These are phyloP conservation scores for Anarsia innoxiella DNA, from an alignment of 2,888 invertebrate genomes.

Conservation along the genomic window DNA sequence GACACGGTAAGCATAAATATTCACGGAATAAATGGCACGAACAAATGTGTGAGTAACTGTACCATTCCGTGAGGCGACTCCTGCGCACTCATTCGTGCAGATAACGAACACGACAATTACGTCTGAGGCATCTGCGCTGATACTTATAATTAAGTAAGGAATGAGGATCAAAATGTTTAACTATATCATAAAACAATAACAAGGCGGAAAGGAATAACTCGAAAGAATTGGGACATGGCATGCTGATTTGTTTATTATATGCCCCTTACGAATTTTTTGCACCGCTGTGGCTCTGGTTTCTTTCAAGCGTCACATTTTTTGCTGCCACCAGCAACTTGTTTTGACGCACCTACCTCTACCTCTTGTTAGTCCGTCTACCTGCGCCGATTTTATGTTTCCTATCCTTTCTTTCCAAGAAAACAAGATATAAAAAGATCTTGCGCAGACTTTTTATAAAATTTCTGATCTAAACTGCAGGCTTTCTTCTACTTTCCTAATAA, in stretches of 20 bases:
- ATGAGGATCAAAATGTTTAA: no score
- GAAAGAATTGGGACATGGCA: conserved; percentile 36
- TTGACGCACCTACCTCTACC: conserved; percentile 23
- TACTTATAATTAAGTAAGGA: neutral
- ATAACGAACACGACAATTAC: conserved; percentile 23
- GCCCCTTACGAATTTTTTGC: conserved; percentile 27
- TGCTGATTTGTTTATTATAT: conserved; percentile 37
- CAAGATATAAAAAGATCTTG: no score
- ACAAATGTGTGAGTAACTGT: conserved; percentile 63
- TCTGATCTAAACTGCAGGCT: no score
- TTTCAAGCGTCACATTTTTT: conserved; percentile 27
- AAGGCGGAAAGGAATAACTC: conserved; percentile 26
- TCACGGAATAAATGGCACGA: conserved; percentile 62
- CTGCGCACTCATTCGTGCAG: conserved; percentile 40
- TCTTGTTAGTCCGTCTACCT: conserved; percentile 8
- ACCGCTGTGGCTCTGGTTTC: conserved; percentile 29
- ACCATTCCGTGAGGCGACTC: conserved; percentile 46
- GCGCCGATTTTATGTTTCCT: neutral
- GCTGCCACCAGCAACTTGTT: conserved; percentile 21
- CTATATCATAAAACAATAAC: conserved; percentile 12
- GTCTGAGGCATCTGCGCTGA: neutral
- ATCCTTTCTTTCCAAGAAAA: no score
- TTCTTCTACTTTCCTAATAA: no score
- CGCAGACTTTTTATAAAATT: no score
- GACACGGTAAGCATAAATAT: conserved; percentile 70